Evolutionary conservation across 2,797 vertebrate species (phyloP), one percentile per base, ranked within the genome.

Genomic region (Eutrigla gurnardus): DNA sequence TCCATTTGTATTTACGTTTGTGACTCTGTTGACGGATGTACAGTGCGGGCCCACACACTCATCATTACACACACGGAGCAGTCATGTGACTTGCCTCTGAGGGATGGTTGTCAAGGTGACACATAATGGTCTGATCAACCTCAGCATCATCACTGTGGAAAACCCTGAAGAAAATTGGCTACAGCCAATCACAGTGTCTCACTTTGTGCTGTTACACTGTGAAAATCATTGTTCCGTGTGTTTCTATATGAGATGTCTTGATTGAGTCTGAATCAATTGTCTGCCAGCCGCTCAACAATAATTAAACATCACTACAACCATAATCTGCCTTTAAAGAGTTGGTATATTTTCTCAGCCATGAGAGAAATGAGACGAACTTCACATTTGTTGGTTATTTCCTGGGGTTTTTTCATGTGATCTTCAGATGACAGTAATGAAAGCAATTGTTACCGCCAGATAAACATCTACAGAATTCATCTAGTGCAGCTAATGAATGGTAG

Each of bases 1-100:
- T 86, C 82, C 65, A 7, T 50, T 78, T 84, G 57, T 46, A 59
- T 87, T 82, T 74, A 73, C 2, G 13, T 78, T 66, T 70, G 50
- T 65, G 69, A 62, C 53, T 78, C 50, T 69, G 64, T 37, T 72
- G 75, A 59, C 25, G 55, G 67, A 55, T 70, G 49, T 5, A 66
- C 57, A 59, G 50, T 47, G 63, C 50, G 32, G 14, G 25, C 36
- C 60, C 35, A 63, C 66, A 70, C 67, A 55, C 64, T 25, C 50
- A 9, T 45, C 47, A 43, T 67, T 42, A 52, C 46, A 49, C 66
- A 71, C 71, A 66, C 32, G 50, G 13, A 66, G 63, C 55, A 58
- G 52, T 46, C 66, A 35, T 66, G 62, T 61, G 65, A 61, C 67
- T 49, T 37, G 64, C 66, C 69, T 70, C 64, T 35, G 47, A 64